Evolutionary conservation across 2,113 vertebrate species (phyloP).

Genomic region (Amia ocellicauda): DNA sequence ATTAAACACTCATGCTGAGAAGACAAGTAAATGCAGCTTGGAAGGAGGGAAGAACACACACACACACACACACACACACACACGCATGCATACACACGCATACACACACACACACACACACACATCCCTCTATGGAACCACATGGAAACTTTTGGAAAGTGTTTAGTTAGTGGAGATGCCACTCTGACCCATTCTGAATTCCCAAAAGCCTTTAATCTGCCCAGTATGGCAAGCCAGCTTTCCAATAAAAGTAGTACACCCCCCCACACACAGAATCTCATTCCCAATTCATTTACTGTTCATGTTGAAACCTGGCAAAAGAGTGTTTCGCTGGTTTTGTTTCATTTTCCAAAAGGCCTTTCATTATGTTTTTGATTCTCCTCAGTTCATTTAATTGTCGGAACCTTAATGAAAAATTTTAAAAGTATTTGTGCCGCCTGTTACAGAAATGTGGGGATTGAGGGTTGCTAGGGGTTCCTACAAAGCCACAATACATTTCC

Average conservation of each 20-base stretch:
- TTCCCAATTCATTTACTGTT: background rate
- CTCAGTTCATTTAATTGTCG: too few relatives aligned
- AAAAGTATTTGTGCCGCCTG: too few relatives aligned
- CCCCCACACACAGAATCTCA: background rate
- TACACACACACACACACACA: constrained; percentile 48
- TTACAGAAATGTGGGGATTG: too few relatives aligned
- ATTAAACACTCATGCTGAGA: constrained; percentile 99
- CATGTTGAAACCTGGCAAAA: background rate
- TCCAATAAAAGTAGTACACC: background rate
- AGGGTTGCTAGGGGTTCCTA: too few relatives aligned
- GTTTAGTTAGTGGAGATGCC: constrained; percentile 83
- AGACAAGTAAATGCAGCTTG: constrained; percentile 97
- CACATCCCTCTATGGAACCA: constrained; percentile 81
- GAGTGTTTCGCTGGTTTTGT: background rate
- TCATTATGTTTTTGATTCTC: too few relatives aligned
- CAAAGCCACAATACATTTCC: too few relatives aligned
- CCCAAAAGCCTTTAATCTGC: constrained; percentile 81
- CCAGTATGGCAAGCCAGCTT: constrained; percentile 72
- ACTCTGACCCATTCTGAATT: constrained; percentile 69
- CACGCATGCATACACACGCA: background rate
- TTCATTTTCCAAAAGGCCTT: background rate
- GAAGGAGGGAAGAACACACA: constrained; percentile 32
- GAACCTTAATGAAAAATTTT: too few relatives aligned
- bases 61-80: constrained; percentile 24
- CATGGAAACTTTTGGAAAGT: constrained; percentile 85